Evolutionary conservation across 2,797 vertebrate genomes (phyloP), one percentile per base, ranked within the genome.

Genomic region (Gymnoscopelus microlampas): DNA sequence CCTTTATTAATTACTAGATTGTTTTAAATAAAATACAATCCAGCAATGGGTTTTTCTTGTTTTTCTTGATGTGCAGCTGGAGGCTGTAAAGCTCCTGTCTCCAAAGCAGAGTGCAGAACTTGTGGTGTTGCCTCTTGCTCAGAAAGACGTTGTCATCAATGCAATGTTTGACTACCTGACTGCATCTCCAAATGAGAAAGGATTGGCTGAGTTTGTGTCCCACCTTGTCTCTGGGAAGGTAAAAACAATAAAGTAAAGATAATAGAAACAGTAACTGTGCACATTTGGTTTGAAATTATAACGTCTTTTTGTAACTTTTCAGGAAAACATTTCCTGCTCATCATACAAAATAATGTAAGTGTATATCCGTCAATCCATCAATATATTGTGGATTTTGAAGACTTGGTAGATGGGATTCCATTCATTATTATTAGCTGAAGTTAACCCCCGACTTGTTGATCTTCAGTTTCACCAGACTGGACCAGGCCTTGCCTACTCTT

Each of bases 331-430:
- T 8, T 82, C 89, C 51, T 94, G 93, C 55, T 74, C 81, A 1
- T 71, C 81, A 3, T 91, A 85, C 83, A 88, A 49, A 79, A 68
- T 26, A 32, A 83, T 94, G 93, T 94, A 68, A 91, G 93, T 89
- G 58, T 44, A 24, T 3, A 12, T 44, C 2, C 58, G 5, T 63
- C 26, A 29, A 29, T 29, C 2, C 26, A 29, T 29, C 26, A 29
- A 29, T 4, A 4, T 54, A 32, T 63, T 26, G 14, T 68, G 39
- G 35, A 32, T 4, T 44, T 51, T 58, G 24, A 10, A 15, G 15
- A 3, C 0, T 26, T 15, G 19, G 13, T 39, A 35, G n/a, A 19
- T 19, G 19, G 19, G 19, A 26, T 19, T 55, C 12, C n/a, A 23
- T 44, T 1, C 8, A 55, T 32, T 48, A 9, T 7, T 44, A 23